These are phyloP conservation scores for Netelia melanura DNA, from an alignment of 2,888 invertebrate species.

Conservation along the genomic window DNA sequence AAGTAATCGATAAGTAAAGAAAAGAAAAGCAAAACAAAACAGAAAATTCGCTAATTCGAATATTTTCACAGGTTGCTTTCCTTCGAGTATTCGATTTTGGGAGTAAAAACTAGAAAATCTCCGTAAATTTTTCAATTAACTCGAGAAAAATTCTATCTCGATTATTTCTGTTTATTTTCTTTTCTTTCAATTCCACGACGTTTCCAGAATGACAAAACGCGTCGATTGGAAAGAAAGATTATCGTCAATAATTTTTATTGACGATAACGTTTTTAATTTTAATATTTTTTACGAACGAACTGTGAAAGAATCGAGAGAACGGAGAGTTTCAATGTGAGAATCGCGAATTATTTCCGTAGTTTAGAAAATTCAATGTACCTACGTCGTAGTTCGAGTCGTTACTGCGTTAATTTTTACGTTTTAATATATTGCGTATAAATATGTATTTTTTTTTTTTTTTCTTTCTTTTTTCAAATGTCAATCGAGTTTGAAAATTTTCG, in stretches of 20 bases:
- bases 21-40: background rate
- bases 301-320: background rate
- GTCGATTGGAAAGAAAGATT: no score
- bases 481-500: background rate
- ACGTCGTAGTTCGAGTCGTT: constrained; percentile 47
- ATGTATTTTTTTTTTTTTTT: constrained; percentile 8
- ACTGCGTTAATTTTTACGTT: constrained; percentile 32
- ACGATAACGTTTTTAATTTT: background rate
- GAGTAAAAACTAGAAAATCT: background rate
- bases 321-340: constrained; percentile 17
- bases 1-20: constrained; percentile 82
- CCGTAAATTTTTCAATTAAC: no score
- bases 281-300: constrained; percentile 9
- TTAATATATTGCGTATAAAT: background rate
- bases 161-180: no score
- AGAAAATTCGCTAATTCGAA: constrained; percentile 23
- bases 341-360: constrained; percentile 36
- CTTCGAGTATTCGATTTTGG: constrained; percentile 28
- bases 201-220: no score
- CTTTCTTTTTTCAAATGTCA: background rate
- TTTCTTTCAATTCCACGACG: no score
- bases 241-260: background rate
- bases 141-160: no score
- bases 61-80: constrained; percentile 11
- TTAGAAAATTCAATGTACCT: constrained; percentile 57